Evolutionary conservation across 2,113 vertebrate genomes (phyloP).

Genomic region (Theropithecus gelada): DNA sequence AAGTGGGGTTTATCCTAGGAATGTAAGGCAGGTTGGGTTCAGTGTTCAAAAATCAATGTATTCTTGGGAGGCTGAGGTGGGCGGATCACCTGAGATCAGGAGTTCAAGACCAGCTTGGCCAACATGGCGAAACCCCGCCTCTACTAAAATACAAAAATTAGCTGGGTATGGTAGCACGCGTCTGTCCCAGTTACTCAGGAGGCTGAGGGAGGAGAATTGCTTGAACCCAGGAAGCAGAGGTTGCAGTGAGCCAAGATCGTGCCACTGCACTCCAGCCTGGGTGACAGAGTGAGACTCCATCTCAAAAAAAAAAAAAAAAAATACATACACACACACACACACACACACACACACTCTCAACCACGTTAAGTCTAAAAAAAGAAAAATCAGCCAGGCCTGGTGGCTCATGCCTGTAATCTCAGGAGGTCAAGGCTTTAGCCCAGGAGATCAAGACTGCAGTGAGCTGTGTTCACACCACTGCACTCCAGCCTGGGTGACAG

Average conservation of each 20-base stretch:
- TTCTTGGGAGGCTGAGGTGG: neutral
- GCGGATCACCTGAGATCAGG: neutral
- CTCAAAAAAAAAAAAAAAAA: too few species aligned
- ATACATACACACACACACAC: too few species aligned
- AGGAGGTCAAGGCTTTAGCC: neutral
- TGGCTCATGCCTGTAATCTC: neutral
- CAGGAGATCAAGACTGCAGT: neutral
- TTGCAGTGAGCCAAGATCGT: too few species aligned
- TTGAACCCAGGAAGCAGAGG: too few species aligned
- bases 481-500: neutral
- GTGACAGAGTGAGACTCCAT: too few species aligned
- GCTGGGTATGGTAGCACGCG: neutral
- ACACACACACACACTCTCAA: too few species aligned
- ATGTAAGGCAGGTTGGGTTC: conserved; percentile 16
- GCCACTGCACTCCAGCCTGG: too few species aligned
- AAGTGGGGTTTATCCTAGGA: neutral
- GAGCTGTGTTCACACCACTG: neutral
- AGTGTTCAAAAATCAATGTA: conserved; percentile 25
- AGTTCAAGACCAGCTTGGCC: neutral
- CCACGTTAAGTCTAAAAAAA: neutral
- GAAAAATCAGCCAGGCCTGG: neutral
- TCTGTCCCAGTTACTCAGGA: neutral
- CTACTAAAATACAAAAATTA: neutral
- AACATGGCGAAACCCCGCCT: neutral
- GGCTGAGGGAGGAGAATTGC: too few species aligned